A percentile compares a stretch with the other conserved stretches of the same genome.
phyloP scores from a whole-genome alignment of 2,797 vertebrate species.

The Taeniopygia guttata region DNA sequence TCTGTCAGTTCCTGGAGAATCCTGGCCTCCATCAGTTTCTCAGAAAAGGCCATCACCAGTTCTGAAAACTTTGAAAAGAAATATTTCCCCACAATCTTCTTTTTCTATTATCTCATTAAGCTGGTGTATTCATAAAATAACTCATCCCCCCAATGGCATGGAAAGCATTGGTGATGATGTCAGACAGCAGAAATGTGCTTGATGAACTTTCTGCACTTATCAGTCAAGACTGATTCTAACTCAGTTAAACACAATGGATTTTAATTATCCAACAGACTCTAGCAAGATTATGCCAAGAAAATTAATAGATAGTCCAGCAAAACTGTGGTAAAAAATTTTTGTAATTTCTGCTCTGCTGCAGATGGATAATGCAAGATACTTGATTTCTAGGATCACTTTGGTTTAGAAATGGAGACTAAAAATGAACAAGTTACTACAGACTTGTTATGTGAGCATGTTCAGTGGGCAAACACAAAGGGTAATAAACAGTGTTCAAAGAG shows the following conservation, averaged over 20 bases:
- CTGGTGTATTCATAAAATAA: neutral
- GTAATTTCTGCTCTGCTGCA: neutral
- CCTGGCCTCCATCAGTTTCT: neutral
- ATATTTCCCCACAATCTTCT: neutral
- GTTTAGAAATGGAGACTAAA: neutral
- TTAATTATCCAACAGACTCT: neutral
- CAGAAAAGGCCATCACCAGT: neutral
- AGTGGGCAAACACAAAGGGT: neutral
- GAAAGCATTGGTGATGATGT: neutral
- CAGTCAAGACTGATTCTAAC: neutral
- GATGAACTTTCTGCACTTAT: neutral
- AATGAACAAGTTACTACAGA: neutral
- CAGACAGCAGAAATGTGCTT: neutral
- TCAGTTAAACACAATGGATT: slow-evolving; percentile 31
- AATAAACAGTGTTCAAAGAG: neutral
- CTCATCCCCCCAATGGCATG: neutral
- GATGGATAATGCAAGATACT: neutral
- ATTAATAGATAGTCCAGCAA: neutral
- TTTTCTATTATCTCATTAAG: neutral
- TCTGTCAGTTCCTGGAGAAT: neutral
- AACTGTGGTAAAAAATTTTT: neutral
- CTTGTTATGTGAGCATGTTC: neutral
- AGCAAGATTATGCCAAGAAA: neutral
- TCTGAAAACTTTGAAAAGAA: neutral
- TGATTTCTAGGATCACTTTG: neutral